These are phyloP conservation scores for Pongo pygmaeus DNA, from an alignment of 2,113 vertebrate species.

Conservation along the genomic window DNA sequence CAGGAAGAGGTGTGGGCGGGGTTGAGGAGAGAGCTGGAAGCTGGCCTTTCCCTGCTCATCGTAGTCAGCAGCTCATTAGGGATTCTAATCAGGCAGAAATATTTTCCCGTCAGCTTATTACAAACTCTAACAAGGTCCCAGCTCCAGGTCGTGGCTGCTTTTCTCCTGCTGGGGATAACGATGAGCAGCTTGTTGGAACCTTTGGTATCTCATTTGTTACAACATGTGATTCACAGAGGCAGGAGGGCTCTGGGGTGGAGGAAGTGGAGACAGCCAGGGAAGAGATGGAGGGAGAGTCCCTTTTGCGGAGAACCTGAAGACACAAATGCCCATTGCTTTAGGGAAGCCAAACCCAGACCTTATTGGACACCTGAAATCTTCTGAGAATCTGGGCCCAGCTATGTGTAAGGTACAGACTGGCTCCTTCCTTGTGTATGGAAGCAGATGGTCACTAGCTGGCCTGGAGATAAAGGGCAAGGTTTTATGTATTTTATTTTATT, in stretches of 20 bases:
- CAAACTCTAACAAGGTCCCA: constrained; percentile 73
- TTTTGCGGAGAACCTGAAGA: not conserved
- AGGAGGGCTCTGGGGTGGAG: not conserved
- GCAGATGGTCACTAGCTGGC: not conserved
- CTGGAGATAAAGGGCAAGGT: not conserved
- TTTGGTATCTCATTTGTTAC: constrained; percentile 75
- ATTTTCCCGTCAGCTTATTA: constrained; percentile 79
- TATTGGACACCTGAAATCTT: not conserved
- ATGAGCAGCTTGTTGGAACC: constrained; percentile 47
- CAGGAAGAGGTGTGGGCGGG: not conserved
- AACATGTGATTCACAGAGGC: not conserved
- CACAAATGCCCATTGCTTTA: not conserved
- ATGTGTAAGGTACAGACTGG: not conserved
- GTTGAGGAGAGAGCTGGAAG: constrained; percentile 10
- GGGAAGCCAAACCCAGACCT: not conserved
- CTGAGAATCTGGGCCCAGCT: not conserved
- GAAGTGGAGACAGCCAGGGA: not conserved
- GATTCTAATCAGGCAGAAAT: constrained; percentile 81
- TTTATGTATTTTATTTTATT: not conserved
- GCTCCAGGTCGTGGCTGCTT: constrained; percentile 68
- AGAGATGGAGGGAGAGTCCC: not conserved
- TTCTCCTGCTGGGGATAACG: constrained; percentile 51
- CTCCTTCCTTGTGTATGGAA: not conserved
- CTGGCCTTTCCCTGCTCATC: constrained; percentile 46
- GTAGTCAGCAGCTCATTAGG: constrained; percentile 60